Percentiles rank a stretch among this genome's conserved stretches.
Conservation (phyloP, 1,140 invertebrate genomes). For the Dryas iulia region DNA sequence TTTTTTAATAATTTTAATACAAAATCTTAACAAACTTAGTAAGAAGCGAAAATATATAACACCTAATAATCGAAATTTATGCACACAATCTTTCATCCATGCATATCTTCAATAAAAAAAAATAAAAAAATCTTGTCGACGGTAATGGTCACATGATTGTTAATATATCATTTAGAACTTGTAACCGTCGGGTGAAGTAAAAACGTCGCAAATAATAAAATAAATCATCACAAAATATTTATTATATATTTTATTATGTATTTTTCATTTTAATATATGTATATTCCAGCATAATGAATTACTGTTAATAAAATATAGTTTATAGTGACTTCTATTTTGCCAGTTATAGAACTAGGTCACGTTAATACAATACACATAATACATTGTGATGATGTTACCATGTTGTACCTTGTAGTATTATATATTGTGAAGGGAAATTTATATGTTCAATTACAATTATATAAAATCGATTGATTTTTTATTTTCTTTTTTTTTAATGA, state of each 20-base stretch:
- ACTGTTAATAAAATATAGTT: background rate
- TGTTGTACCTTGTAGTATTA: constrained; percentile 63
- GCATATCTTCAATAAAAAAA: too few relatives aligned
- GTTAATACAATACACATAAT: background rate
- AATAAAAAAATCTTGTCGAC: too few relatives aligned
- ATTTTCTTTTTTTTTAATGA: constrained; percentile 18
- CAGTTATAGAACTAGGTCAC: background rate
- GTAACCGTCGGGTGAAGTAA: background rate
- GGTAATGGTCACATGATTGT: too few relatives aligned
- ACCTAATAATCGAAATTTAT: too few relatives aligned
- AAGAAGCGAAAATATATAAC: too few relatives aligned
- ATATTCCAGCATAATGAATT: too few relatives aligned
- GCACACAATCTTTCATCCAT: too few relatives aligned
- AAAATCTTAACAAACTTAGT: too few relatives aligned
- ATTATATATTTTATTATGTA: background rate
- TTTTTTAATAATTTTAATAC: too few relatives aligned
- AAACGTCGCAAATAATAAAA: background rate
- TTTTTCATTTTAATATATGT: too few relatives aligned
- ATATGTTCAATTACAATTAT: constrained; percentile 63
- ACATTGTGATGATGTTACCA: constrained; percentile 53
- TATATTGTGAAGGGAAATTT: constrained; percentile 63
- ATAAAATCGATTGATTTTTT: constrained; percentile 49
- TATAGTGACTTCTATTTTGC: background rate
- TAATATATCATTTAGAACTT: background rate
- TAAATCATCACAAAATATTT: background rate